Evolutionary conservation across 2,797 vertebrate genomes (phyloP).

Genomic region (Acomys russatus): DNA sequence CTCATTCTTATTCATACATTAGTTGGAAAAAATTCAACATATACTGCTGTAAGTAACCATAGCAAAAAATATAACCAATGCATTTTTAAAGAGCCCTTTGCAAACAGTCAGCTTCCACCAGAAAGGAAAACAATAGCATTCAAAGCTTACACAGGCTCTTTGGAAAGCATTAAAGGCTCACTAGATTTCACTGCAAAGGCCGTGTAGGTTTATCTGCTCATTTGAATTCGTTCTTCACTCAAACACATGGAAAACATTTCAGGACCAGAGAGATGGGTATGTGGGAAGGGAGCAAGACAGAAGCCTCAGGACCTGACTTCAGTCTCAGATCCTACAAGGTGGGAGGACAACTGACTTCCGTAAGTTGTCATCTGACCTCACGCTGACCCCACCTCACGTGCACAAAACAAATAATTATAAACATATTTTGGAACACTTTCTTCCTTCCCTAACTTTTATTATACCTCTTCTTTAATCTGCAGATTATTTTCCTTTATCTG

Average conservation of each 20-base stretch:
- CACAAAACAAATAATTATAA: no score
- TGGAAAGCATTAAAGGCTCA: background rate
- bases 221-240: background rate
- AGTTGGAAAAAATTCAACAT: background rate
- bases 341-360: background rate
- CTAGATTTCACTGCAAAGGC: background rate
- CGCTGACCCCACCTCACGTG: no score
- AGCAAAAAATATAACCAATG: background rate
- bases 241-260: background rate
- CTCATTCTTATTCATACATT: background rate
- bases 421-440: background rate
- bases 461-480: background rate
- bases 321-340: background rate
- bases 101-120: background rate
- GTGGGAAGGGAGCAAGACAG: no score
- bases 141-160: background rate
- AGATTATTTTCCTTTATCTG: background rate
- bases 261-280: background rate
- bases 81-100: conserved; percentile 29
- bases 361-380: background rate
- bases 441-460: background rate
- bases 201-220: background rate
- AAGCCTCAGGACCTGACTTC: background rate
- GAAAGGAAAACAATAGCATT: conserved; percentile 4
- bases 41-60: background rate